phyloP scores from a whole-genome alignment of 2,797 vertebrate species.

The Karalla daura region DNA sequence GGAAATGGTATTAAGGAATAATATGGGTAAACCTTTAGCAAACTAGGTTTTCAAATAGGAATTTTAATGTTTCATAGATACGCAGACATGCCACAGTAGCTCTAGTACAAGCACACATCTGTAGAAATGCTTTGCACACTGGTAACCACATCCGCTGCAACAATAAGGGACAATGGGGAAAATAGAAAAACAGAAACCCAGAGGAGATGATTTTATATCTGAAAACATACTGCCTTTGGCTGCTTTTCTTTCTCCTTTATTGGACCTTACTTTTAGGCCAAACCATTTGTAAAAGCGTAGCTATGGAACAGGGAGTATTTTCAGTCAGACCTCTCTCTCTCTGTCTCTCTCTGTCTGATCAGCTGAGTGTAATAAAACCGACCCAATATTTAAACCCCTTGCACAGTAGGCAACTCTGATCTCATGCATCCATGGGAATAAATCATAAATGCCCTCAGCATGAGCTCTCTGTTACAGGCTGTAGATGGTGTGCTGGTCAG shows the following conservation, averaged over 20 bases:
- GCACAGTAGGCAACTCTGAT: conserved; percentile 47
- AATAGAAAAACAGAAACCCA: conserved; percentile 12
- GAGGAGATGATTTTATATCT: conserved; percentile 57
- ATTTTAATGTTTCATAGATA: conserved; percentile 9
- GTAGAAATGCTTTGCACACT: conserved; percentile 32
- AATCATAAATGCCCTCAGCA: conserved; percentile 47
- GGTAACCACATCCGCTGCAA: conserved; percentile 25
- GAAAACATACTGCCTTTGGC: conserved; percentile 58
- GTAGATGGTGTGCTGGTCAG: conserved; percentile 55
- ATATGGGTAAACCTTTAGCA: too few relatives aligned
- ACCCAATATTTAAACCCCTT: conserved; percentile 28
- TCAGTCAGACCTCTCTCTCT: conserved; percentile 26
- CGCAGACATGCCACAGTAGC: neutral
- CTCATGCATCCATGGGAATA: conserved; percentile 36
- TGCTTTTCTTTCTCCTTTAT: conserved; percentile 30
- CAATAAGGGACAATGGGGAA: conserved; percentile 23
- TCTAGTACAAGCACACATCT: conserved; percentile 34
- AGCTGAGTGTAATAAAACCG: conserved; percentile 60
- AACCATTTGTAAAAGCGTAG: conserved; percentile 54
- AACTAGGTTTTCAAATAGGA: too few relatives aligned
- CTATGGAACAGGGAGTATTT: conserved; percentile 44
- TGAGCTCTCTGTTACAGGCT: conserved; percentile 52
- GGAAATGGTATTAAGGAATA: too few relatives aligned
- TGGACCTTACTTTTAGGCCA: conserved; percentile 17
- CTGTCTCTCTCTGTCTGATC: too few relatives aligned